Evolutionary conservation across 2,113 vertebrate genomes (phyloP), one percentile per base, ranked within the genome.

Genomic region (Plecturocebus donacophilus): DNA sequence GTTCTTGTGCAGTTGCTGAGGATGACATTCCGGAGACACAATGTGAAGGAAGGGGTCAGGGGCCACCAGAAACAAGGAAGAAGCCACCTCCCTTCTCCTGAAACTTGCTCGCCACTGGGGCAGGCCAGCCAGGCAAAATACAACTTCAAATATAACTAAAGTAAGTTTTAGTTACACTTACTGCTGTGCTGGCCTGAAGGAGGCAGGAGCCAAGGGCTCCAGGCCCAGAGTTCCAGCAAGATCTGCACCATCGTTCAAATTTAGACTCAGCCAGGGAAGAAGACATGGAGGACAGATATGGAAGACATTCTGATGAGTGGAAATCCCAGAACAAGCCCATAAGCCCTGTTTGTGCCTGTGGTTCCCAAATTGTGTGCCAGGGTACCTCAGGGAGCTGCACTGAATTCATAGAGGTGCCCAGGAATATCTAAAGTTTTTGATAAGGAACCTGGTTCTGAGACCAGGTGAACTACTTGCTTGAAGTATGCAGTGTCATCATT

Each of bases 1-100:
- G 40, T 13, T 19, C 52, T 38, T 85, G 27, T 0, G 0, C 9
- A 40, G 64, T 8, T 23, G 32, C 66, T 0, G 0, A 70, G 61
- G 76, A 9, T 10, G 20, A 87, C 47, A 8, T 12, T 23, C 20
- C 19, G 12, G 52, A 2, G 40, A 79, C 35, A 27, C n/a, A 27
- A 49, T 17, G 25, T 7, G 9, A 35, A 2, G 8, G 16, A 45
- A 79, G 25, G 21, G 4, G 20, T 25, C 47, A 64, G 85, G 66
- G 47, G 6, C 66, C 54, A 30, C 20, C 13, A 54, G 42, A 32
- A 77, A 71, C 61, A 47, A 52, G 75, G 64, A 42, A 85, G 27
- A 38, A 2, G 1, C 8, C 23, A 58, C 40, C 58, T 75, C 47
- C 71, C 47, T 83, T 77, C 75, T 83, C 58, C 9, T 82, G 42